A percentile compares a stretch with the other conserved stretches of the same genome.
These are phyloP conservation scores for Argyrosomus regius DNA, from an alignment of 2,797 vertebrate species.

Conservation along the genomic window DNA sequence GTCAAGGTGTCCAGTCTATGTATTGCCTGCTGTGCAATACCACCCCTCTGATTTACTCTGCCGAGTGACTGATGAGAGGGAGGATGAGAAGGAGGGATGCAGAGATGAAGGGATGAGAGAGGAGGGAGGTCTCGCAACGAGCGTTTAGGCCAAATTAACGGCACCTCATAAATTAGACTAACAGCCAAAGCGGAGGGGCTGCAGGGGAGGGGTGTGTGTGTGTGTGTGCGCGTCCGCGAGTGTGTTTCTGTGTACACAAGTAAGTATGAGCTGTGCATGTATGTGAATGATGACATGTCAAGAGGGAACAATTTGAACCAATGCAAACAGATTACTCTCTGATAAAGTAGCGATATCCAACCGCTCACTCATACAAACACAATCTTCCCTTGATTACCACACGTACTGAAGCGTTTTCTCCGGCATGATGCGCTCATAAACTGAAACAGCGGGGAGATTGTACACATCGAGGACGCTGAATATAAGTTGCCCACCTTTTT, in stretches of 20 bases:
- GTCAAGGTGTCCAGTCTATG: conserved; percentile 84
- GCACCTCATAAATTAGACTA: conserved; percentile 86
- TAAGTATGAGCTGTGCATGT: conserved; percentile 50
- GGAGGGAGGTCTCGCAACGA: conserved; percentile 81
- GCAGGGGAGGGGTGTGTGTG: conserved; percentile 48
- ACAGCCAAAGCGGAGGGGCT: conserved; percentile 72
- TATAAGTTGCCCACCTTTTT: conserved; percentile 35
- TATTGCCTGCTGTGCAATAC: conserved; percentile 86
- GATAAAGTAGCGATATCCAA: conserved; percentile 75
- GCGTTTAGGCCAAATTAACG: conserved; percentile 86
- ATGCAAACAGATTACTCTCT: conserved; percentile 77
- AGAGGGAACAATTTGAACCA: conserved; percentile 73
- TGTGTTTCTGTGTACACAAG: conserved; percentile 33
- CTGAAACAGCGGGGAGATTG: conserved; percentile 47
- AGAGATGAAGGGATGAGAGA: conserved; percentile 77
- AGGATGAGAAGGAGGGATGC: conserved; percentile 68
- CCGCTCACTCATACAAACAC: conserved; percentile 68
- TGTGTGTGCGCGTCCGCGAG: background rate
- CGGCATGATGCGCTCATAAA: conserved; percentile 53
- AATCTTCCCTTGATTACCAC: conserved; percentile 73
- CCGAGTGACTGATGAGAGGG: conserved; percentile 81
- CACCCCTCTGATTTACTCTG: conserved; percentile 84
- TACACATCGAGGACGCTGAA: conserved; percentile 18
- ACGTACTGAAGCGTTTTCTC: conserved; percentile 41
- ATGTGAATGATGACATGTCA: conserved; percentile 77